Conservation (phyloP, 1,140 invertebrate species). For the Orchesella cincta region DNA sequence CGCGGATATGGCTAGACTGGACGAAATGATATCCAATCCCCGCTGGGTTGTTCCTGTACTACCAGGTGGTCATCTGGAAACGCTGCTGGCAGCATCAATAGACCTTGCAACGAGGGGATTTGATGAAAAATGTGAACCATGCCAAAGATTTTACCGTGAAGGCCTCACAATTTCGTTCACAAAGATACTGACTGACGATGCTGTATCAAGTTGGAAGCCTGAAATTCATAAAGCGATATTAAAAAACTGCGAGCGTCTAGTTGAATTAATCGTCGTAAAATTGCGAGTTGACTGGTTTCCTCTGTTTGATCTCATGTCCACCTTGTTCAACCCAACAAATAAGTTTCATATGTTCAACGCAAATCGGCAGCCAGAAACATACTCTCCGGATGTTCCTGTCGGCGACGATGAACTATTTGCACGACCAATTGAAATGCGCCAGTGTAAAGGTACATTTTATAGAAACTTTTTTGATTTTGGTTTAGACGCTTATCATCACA, state of each 20-base stretch:
- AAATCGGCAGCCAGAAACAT: conserved; percentile 76
- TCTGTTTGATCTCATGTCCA: conserved; percentile 85
- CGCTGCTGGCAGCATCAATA: conserved; percentile 84
- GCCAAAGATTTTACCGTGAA: conserved; percentile 93
- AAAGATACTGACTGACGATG: conserved; percentile 97
- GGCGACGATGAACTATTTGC: conserved; percentile 79
- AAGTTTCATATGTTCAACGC: conserved; percentile 95
- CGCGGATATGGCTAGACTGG: conserved; percentile 79
- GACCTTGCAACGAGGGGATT: conserved; percentile 79
- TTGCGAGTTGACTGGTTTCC: conserved; percentile 91
- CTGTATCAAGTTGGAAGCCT: conserved; percentile 94
- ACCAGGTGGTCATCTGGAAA: conserved; percentile 92
- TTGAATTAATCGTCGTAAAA: conserved; percentile 88
- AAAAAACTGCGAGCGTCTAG: conserved; percentile 85
- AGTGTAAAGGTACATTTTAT: conserved; percentile 50
- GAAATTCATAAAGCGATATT: conserved; percentile 96
- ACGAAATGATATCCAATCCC: conserved; percentile 92
- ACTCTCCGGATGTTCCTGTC: conserved; percentile 65
- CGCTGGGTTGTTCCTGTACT: conserved; percentile 96
- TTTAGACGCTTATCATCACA: no score
- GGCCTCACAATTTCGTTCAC: conserved; percentile 93
- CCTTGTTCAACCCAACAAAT: conserved; percentile 90
- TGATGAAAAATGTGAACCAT: conserved; percentile 85
- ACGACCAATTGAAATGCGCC: conserved; percentile 66
- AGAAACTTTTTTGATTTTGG: no score